Conservation (phyloP, 2,797 vertebrate genomes). For the Gambusia yucatana region DNA sequence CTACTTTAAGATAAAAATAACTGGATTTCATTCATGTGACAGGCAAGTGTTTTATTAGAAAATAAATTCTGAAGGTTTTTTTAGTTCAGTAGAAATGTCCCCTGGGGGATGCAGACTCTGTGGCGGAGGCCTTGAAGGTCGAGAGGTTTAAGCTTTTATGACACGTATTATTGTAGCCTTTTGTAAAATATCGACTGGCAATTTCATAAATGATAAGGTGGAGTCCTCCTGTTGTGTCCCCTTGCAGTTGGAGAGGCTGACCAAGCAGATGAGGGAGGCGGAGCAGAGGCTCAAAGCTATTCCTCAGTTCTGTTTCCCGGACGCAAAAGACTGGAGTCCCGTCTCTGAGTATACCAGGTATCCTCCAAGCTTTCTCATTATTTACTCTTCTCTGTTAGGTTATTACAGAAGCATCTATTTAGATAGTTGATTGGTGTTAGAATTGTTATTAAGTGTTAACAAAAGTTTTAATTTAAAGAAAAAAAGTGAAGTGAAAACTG, state of each 20-base stretch:
- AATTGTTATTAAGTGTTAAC: background rate
- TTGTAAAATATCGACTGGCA: conserved; percentile 37
- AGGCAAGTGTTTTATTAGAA: conserved; percentile 40
- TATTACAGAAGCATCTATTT: background rate
- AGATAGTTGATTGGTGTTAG: background rate
- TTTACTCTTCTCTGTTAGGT: background rate
- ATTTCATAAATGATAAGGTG: conserved; percentile 21
- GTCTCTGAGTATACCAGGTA: conserved; percentile 96
- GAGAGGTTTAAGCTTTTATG: conserved; percentile 45
- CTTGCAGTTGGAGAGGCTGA: conserved; percentile 92
- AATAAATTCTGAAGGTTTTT: conserved; percentile 49
- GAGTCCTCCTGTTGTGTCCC: conserved; percentile 12
- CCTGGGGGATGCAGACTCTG: conserved; percentile 51
- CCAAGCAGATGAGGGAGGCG: conserved; percentile 96
- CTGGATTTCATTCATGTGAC: conserved; percentile 51
- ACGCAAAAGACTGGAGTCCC: conserved; percentile 96
- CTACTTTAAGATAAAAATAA: conserved; percentile 50
- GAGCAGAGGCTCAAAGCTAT: conserved; percentile 98
- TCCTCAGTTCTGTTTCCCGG: conserved; percentile 98
- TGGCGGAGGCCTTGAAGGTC: conserved; percentile 16
- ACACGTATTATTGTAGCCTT: conserved; percentile 50
- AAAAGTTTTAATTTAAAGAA: background rate
- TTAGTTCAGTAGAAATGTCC: conserved; percentile 47
- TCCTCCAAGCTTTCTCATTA: background rate
- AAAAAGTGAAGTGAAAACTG: background rate